Evolutionary conservation across 92 coral and sea anemone species (phyloP), one percentile per base, ranked within the genome.

Genomic region (Metridium senile): DNA sequence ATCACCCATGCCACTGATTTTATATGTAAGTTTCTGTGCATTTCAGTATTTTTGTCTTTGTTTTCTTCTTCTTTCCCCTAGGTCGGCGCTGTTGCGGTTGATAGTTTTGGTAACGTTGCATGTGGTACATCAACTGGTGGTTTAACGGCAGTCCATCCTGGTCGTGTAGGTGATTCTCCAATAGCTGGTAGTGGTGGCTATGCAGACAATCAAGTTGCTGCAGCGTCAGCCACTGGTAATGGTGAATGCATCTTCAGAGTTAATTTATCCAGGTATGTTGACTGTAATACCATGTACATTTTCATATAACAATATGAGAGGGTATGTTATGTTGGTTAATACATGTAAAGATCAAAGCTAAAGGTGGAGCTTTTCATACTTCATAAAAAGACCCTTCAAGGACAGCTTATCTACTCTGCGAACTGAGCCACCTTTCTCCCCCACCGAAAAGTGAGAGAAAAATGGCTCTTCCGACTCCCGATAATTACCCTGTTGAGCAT

Each of bases 1-100:
- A 4, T 13, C 49, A 4, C 49, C 49, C 49, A 4, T 6, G 49
- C 49, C 13, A 4, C 49, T 39, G 49, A 39, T 39, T 39, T 39
- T 4, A n/a, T n/a, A n/a, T n/a, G n/a, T n/a, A n/a, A n/a, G n/a
- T n/a, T 39, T 39, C 49, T 9, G 64, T 1, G 10, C 10, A 31
- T 65, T 65, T 26, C 28, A 1, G 26, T 7, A 2, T 62, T 26
- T 26, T 62, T 62, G 68, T 62, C 26, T 30, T 58, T 58, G 64
- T 58, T 58, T 9, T 58, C 29, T 11, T 58, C 20, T 58, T 66
- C 30, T 9, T 54, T 54, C 17, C 4, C 17, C 4, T n/a, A 78
- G 83, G 83, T 78, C 8, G 83, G 83, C 51, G 76, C 83, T n/a
- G 83, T 78, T 46, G 83, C 83, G 1, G 83, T 78, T 32, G 83